Conservation (phyloP, 2,888 invertebrate species). For the Oligia fasciuncula region DNA sequence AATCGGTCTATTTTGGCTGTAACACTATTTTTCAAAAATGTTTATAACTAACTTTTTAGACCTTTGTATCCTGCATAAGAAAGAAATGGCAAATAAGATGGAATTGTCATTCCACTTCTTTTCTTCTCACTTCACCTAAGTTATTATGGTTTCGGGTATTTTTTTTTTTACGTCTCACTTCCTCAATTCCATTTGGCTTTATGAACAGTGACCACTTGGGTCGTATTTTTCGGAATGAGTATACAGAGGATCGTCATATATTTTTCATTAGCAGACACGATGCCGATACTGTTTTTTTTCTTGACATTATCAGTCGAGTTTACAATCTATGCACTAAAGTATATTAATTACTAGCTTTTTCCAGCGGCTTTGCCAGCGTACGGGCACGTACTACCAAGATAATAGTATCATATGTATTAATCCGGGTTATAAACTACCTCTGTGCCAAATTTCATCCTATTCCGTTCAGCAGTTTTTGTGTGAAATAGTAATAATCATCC, state of each 20-base stretch:
- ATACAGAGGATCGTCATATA: background rate
- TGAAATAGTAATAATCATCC: too few relatives aligned
- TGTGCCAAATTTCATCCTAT: background rate
- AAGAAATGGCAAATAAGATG: too few relatives aligned
- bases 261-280: conserved; percentile 4
- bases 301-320: conserved; percentile 5
- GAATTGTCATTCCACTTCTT: too few relatives aligned
- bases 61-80: too few relatives aligned
- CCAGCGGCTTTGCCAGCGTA: too few relatives aligned
- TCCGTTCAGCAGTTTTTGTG: too few relatives aligned
- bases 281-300: background rate
- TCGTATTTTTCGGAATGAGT: background rate
- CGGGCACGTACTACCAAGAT: background rate
- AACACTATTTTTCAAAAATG: too few relatives aligned
- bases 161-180: background rate
- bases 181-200: background rate
- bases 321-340: conserved; percentile 10
- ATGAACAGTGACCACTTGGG: background rate
- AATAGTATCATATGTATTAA: background rate
- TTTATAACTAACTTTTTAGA: too few relatives aligned
- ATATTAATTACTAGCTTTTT: background rate
- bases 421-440: background rate
- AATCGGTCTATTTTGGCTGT: too few relatives aligned
- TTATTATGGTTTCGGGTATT: too few relatives aligned
- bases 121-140: too few relatives aligned